These are phyloP conservation scores for Cyrtonyx montezumae DNA, from an alignment of 2,113 vertebrate species.

Conservation along the genomic window DNA sequence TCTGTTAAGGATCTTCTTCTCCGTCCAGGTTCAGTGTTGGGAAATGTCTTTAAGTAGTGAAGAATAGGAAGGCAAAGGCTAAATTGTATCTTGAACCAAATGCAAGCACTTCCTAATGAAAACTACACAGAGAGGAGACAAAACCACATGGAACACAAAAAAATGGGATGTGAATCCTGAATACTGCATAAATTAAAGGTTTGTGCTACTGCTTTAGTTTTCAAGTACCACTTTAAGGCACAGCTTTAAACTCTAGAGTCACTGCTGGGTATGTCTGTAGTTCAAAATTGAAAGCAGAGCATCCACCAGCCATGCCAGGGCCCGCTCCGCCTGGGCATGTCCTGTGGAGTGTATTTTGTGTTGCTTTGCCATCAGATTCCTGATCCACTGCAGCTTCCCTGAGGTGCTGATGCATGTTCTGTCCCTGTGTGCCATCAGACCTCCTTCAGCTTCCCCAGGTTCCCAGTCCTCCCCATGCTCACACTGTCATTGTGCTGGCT, in stretches of 20 bases:
- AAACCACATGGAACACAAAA: neutral
- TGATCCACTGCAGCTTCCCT: neutral
- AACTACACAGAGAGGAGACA: neutral
- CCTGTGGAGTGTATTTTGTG: neutral
- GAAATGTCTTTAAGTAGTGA: neutral
- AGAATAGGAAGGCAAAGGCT: neutral
- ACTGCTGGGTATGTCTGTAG: neutral
- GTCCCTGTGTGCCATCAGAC: fast-evolving
- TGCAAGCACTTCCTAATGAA: neutral
- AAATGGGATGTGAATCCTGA: neutral
- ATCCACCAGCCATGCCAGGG: neutral
- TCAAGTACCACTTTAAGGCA: neutral
- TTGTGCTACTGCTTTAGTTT: neutral
- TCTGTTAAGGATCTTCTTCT: neutral
- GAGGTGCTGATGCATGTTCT: fast-evolving
- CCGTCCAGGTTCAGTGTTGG: neutral
- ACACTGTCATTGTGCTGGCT: neutral
- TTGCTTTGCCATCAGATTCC: neutral
- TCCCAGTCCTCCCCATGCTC: neutral
- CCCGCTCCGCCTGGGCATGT: neutral
- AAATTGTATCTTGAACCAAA: neutral
- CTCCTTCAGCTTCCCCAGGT: neutral
- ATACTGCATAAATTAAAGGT: neutral
- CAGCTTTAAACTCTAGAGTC: neutral
- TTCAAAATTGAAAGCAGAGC: neutral